Base-by-base conservation (phyloP, 2,113 vertebrate genomes). In the Sturnira hondurensis region DNA sequence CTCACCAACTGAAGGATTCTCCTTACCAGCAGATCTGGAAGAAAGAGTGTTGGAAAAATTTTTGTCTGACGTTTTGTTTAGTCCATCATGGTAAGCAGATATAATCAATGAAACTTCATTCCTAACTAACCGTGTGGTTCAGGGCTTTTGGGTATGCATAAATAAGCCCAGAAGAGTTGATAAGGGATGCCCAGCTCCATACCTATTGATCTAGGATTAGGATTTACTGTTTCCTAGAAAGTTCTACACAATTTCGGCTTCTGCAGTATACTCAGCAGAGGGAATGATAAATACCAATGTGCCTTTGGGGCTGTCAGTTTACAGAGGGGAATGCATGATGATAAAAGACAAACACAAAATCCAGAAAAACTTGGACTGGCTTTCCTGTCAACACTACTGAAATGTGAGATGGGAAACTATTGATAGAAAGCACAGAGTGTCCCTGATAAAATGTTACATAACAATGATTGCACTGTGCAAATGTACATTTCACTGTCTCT, bases 261-360 rank as follows among this genome's bases (percentile, higher is more conserved):
- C 54, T 61, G 36, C 45, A 56, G 17, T 77, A 9, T 91, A 84
- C 70, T 71, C 61, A 86, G 85, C 76, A 82, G 92, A 96, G 70
- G 65, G 54, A 91, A 97, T 95, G 93, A 97, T 93, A 93, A 97
- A 97, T 96, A 96, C 77, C 54, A 94, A 45, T 56, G 77, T 82
- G 68, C 89, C 70, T 43, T 41, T 91, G 77, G 43, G 47, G 70
- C 56, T 97, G 89, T 91, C 93, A 83, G 85, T 97, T 94, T 95
- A 95, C 74, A 97, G 88, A 97, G 89, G 84, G 86, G 78, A 82
- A 93, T 96, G 91, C 94, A 93, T 96, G 77, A 96, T 96, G 94
- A 96, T 96, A 97, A 95, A 97, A 97, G 88, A 95, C 91, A 96
- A 97, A 95, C 88, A 90, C 82, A 94, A 92, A 97, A 96, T 97